Percentiles rank a stretch among this genome's conserved stretches.
phyloP scores from a whole-genome alignment of 2,888 invertebrate species.

The Parthenolecanium corni region DNA sequence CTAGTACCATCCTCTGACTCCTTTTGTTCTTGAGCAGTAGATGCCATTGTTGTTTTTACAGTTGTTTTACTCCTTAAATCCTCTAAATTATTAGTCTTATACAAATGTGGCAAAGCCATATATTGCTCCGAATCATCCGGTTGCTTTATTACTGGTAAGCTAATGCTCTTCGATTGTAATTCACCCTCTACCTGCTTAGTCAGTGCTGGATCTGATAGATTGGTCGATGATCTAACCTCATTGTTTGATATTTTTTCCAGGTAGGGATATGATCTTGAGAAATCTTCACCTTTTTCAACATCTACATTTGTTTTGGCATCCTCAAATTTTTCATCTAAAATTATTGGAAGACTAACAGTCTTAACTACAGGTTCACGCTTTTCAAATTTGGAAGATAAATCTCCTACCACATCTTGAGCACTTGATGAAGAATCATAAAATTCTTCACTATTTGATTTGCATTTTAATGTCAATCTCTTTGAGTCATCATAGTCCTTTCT shows the following conservation, averaged over 20 bases:
- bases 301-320: background rate
- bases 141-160: slow-evolving; percentile 20
- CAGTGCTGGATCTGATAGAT: background rate
- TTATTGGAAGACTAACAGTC: slow-evolving; percentile 18
- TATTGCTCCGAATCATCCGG: slow-evolving; percentile 17
- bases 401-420: background rate
- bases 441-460: slow-evolving; percentile 21
- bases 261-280: slow-evolving; percentile 8
- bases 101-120: slow-evolving; percentile 17
- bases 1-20: too few species aligned
- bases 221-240: background rate
- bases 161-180: slow-evolving; percentile 16
- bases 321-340: background rate
- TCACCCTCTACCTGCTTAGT: background rate
- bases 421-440: background rate
- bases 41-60: too few species aligned
- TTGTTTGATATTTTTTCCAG: background rate
- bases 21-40: too few species aligned
- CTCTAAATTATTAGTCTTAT: slow-evolving; percentile 20
- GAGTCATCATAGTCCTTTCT: background rate
- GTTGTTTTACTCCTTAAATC: slow-evolving; percentile 30
- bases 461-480: background rate
- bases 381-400: slow-evolving; percentile 12
- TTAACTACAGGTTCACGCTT: slow-evolving; percentile 8
- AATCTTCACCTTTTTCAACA: background rate